phyloP scores from a whole-genome alignment of 2,797 vertebrate species.

The Ctenosaura bakeri region DNA sequence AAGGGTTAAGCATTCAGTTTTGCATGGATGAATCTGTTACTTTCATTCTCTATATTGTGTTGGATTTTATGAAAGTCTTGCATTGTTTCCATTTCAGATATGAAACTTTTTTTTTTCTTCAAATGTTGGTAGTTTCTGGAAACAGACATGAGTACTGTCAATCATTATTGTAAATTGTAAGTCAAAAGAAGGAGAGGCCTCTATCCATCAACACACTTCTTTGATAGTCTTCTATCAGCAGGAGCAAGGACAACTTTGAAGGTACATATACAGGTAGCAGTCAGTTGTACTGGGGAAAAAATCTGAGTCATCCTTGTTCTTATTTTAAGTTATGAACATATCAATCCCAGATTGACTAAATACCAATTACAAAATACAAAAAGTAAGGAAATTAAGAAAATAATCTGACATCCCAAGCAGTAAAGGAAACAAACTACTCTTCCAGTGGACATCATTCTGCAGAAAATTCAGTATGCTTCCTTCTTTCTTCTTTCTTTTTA shows the following conservation, averaged over 20 bases:
- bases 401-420: background rate
- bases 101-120: background rate
- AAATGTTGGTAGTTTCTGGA: background rate
- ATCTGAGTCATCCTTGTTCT: background rate
- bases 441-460: background rate
- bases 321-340: background rate
- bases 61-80: background rate
- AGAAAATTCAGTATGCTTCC: background rate
- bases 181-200: background rate
- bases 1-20: background rate
- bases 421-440: background rate
- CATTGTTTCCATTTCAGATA: background rate
- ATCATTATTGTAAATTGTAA: background rate
- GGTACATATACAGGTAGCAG: background rate
- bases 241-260: background rate
- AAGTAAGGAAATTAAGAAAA: no score
- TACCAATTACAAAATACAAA: no score
- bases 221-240: background rate
- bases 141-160: background rate
- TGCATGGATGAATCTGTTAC: background rate
- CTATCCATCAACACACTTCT: background rate
- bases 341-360: background rate
- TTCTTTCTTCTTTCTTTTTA: background rate
- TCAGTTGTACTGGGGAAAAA: no score
- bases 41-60: background rate